Evolutionary conservation across 92 coral and sea anemone species (phyloP).

Genomic region (Hydrozoanthus gracilis): DNA sequence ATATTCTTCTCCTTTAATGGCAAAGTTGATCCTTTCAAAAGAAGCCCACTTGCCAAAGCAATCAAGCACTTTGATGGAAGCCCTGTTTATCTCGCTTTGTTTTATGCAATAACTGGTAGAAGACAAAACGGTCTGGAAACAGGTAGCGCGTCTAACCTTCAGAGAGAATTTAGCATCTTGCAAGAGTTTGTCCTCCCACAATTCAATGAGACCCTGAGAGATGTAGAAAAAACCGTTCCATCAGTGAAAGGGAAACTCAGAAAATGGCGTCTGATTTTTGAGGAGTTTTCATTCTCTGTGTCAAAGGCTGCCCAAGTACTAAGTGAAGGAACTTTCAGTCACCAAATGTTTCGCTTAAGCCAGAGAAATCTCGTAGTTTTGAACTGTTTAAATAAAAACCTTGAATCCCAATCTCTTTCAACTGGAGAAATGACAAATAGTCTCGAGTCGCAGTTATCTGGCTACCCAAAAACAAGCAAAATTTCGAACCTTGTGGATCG

Average conservation of each 20-base stretch:
- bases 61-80: neutral
- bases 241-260: neutral
- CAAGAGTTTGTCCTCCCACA: neutral
- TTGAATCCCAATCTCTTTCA: neutral
- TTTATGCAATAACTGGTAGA: neutral
- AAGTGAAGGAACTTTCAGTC: neutral
- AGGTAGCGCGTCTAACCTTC: neutral
- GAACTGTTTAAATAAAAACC: neutral
- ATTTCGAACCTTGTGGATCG: neutral
- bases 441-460: neutral
- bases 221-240: neutral
- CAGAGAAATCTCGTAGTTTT: neutral
- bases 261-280: constrained; percentile 3
- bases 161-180: constrained; percentile 6
- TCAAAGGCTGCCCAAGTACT: constrained; percentile 2
- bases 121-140: neutral
- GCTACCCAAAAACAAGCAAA: neutral
- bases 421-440: neutral
- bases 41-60: constrained; percentile 1
- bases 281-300: neutral
- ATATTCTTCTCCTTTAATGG: constrained; percentile 14
- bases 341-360: neutral
- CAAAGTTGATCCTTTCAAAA: neutral
- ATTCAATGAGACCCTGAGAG: neutral
- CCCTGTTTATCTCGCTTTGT: neutral